Base-by-base conservation (phyloP, 2,113 vertebrate species). In the Orientallactaga bullata region DNA sequence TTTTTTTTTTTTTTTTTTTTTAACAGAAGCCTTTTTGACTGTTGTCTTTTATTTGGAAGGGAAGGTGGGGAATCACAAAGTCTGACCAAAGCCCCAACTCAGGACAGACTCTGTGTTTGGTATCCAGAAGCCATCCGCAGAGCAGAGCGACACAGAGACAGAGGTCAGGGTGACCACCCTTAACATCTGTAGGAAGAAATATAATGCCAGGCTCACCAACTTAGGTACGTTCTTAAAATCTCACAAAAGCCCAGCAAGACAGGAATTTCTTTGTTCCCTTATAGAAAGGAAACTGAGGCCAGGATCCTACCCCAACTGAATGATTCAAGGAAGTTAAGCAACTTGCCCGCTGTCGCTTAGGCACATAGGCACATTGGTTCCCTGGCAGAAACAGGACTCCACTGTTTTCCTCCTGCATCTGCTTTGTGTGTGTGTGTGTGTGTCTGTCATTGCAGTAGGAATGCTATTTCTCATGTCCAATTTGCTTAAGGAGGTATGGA, bases 201-300 rank as follows among this genome's bases (percentile, higher is more conserved):
- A 47, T 2, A 28, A 47, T 37, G 35, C 28, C 89, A 77, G 73
- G 42, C 13, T 61, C 77, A 73, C n/a, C 69, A 69, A 17, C 28
- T 51, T 55, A 26, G 10, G 10, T 6, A 26, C 18, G 58, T 61
- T 71, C 63, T 68, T 37, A 39, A 85, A 66, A 51, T 24, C 61
- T 93, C 77, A 30, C 72, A 60, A 78, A 95, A 61, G 24, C 28
- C 21, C 74, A 39, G 26, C 17, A 51, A 89, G 23, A 18, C 24
- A 66, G 81, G 35, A 66, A 71, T 92, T 89, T 42, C 82, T 76
- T 86, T 83, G 35, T 65, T 65, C 55, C 0, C 85, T 91, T 65
- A 32, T n/a, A 80, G 73, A 39, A 78, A 74, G 42, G 55, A 91
- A 51, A 78, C 42, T 55, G 73, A 69, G 71, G 58, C 85, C 66